Evolutionary conservation across 37 sponge, comb jelly and placozoan genomes (phyloP).

Genomic region (Dysidea cf. avara): DNA sequence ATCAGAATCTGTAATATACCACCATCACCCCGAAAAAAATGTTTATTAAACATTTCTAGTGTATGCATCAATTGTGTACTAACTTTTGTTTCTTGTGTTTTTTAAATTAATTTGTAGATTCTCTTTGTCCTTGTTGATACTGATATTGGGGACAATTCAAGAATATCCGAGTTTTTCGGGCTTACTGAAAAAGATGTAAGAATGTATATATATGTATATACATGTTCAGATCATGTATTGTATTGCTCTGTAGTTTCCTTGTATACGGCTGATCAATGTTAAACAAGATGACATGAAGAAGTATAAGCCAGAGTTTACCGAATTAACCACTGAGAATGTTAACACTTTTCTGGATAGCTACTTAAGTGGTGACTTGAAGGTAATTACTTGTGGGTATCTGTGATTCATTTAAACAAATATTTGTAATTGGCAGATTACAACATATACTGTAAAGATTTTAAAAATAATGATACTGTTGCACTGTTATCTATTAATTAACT

Average conservation of each 20-base stretch:
- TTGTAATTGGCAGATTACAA: too few species aligned
- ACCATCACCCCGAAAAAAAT: too few species aligned
- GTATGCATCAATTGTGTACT: too few species aligned
- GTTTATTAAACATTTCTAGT: too few species aligned
- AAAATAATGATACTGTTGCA: too few species aligned
- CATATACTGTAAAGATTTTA: too few species aligned
- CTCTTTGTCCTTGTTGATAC: slow-evolving; percentile 87
- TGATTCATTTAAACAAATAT: too few species aligned
- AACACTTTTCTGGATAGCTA: slow-evolving; percentile 57
- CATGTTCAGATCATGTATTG: too few species aligned
- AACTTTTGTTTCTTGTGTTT: slow-evolving; percentile 1
- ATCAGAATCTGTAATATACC: too few species aligned
- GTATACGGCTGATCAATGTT: slow-evolving; percentile 69
- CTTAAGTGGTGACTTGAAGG: slow-evolving; percentile 78
- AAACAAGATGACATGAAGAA: slow-evolving; percentile 80
- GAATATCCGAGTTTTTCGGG: slow-evolving; percentile 86
- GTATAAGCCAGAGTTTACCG: slow-evolving; percentile 76
- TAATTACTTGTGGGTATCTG: too few species aligned
- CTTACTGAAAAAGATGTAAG: slow-evolving; percentile 51
- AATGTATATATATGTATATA: neutral
- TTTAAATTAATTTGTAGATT: slow-evolving; percentile 20
- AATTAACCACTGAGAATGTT: slow-evolving; percentile 65
- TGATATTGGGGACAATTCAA: slow-evolving; percentile 53
- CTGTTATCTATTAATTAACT: too few species aligned
- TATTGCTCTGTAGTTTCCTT: slow-evolving; percentile 33